Evolutionary conservation across 1,140 invertebrate genomes (phyloP), one percentile per base, ranked within the genome.

Genomic region (Bombus breviceps): DNA sequence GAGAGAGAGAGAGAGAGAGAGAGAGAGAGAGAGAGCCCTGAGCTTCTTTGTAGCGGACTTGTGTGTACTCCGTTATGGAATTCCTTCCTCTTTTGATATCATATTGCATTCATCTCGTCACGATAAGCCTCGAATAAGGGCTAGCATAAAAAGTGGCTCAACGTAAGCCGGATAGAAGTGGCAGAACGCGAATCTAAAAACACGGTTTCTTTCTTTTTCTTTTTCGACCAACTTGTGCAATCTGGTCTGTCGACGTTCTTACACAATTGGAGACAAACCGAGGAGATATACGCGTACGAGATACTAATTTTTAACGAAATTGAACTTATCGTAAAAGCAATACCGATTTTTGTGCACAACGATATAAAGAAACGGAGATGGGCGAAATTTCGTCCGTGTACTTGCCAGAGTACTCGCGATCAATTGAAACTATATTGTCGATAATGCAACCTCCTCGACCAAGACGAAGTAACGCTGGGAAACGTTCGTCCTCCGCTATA

Each of bases 141-240:
- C 57, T 59, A 68, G 78, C 64, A 87, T 90, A 89, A 89, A 90
- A 89, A 87, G 78, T 90, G 85, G 80, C 85, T 90, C 85, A 87
- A 82, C 81, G 66, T 90, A 90, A 90, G 86, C 86, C 79, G 89
- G 89, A 90, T 87, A 81, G 72, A 85, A 90, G 88, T 88, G 86
- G 88, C 86, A 86, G 66, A 87, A 76, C 47, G 47, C 53, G 71
- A 53, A 81, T 22, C 81, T 71, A 68, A 71, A 83, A 77, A 84
- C 79, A 90, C 81, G 72, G 25, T 64, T 89, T 47, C 37, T 25
- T 53, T 75, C n/a, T 34, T 22, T 34, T 9, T 28, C 18, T 1
- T 10, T 34, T 1, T 8, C 47, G 47, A 22, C 5, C 47, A 53
- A 53, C 47, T 18, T 22, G 47, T 22, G 18, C 47, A 8, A 22